phyloP scores from a whole-genome alignment of 2,888 invertebrate species.

The Lysandra bellargus region DNA sequence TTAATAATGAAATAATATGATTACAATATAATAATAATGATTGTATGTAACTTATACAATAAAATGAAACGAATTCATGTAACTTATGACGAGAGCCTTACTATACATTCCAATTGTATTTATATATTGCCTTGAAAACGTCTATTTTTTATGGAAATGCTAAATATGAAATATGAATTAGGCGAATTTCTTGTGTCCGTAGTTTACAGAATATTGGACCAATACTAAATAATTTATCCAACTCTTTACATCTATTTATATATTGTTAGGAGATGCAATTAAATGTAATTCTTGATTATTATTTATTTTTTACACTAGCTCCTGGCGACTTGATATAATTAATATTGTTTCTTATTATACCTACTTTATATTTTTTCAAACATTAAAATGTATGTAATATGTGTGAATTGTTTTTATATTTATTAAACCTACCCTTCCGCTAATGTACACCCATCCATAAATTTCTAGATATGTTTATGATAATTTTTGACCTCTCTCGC shows the following conservation, averaged over 20 bases:
- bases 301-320: slow-evolving; percentile 35
- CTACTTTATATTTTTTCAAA: slow-evolving; percentile 43
- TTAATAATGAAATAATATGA: not conserved
- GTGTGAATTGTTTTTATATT: slow-evolving; percentile 43
- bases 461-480: too few relatives aligned
- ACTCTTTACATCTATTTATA: slow-evolving; percentile 54
- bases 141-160: slow-evolving; percentile 52
- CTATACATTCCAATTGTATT: slow-evolving; percentile 78
- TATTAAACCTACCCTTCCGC: slow-evolving; percentile 6
- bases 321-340: slow-evolving; percentile 40
- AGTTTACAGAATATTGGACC: slow-evolving; percentile 65
- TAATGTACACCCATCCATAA: too few relatives aligned
- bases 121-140: slow-evolving; percentile 64
- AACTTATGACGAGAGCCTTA: slow-evolving; percentile 76
- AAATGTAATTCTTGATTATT: slow-evolving; percentile 35
- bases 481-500: too few relatives aligned
- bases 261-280: slow-evolving; percentile 33
- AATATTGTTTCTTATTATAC: slow-evolving; percentile 42
- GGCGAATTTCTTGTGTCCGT: slow-evolving; percentile 35
- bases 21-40: not conserved
- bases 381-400: slow-evolving; percentile 42
- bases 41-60: slow-evolving; percentile 29
- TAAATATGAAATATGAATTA: slow-evolving; percentile 36
- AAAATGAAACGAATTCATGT: slow-evolving; percentile 37
- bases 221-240: slow-evolving; percentile 56